Base-by-base conservation (phyloP, 2,888 invertebrate genomes). In the Onthophagus sagittarius region DNA sequence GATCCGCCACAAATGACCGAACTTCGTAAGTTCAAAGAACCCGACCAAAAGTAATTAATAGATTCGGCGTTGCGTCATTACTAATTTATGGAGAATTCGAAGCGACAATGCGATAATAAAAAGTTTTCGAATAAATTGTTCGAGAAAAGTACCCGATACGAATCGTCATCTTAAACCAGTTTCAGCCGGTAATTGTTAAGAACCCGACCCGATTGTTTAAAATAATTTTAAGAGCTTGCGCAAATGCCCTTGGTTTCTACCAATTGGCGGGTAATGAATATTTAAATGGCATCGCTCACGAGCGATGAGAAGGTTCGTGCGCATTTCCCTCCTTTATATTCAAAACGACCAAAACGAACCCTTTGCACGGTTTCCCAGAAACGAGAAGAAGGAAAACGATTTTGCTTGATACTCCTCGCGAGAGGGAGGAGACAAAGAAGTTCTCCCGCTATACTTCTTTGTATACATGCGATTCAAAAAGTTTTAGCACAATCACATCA, bases 1-100 rank as follows among this genome's bases (percentile, higher is more conserved):
- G 39, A 53, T 9, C 39, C 9, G 39, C 39, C 39, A 11, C 5
- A 53, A 53, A 7, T 7, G 39, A 7, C 39, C 39, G 9, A 53
- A 53, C 4, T 53, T 53, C 39, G 39, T 53, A n/a, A 23, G 67
- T 67, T 67, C 67, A 67, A 67, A 67, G 67, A 67, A 67, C 67
- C 32, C 64, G 13, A 64, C 23, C 9, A 53, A 53, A 53, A 23
- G 23, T 67, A 67, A 67, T 67, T 67, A 67, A 23, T 32, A 23
- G 67, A 67, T 31, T 67, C 67, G 39, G 39, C 5, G 39, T 53
- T 53, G 39, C 39, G 39, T 53, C 39, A 53, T 53, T 53, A 53
- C 5, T 53, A 53, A 53, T 53, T 53, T 53, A 53, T 11, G 39
- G 11, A 53, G 9, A 11, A 53, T 11, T 11, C 39, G 5, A 9